These are phyloP conservation scores for Tapirus terrestris DNA, from an alignment of 2,113 vertebrate species.

Conservation along the genomic window DNA sequence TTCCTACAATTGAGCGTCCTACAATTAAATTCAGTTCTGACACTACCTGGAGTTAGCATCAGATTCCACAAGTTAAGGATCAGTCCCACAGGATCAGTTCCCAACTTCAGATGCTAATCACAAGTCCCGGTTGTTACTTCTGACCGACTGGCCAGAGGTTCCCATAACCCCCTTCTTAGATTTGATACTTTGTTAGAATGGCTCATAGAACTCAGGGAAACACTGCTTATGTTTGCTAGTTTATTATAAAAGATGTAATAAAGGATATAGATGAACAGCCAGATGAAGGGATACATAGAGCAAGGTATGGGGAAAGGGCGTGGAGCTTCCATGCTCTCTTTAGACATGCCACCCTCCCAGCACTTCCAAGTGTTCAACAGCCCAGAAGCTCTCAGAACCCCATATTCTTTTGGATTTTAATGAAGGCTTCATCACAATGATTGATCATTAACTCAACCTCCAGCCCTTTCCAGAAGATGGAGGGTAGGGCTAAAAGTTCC, in stretches of 20 bases:
- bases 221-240: background rate
- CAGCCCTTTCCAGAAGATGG: background rate
- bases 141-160: no score
- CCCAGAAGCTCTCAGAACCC: background rate
- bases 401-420: background rate
- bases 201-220: background rate
- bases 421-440: background rate
- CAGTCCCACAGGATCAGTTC: background rate
- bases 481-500: background rate
- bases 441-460: background rate
- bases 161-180: background rate
- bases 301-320: background rate
- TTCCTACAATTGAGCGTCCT: accelerated
- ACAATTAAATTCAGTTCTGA: background rate
- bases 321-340: background rate
- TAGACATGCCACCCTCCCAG: background rate
- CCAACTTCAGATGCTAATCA: background rate
- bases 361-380: background rate
- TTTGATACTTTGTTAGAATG: background rate
- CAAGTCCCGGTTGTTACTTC: background rate
- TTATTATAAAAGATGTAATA: background rate
- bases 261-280: background rate
- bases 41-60: background rate
- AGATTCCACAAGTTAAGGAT: background rate
- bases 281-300: background rate